Percentiles rank a stretch among this genome's conserved stretches.
Conservation (phyloP, 2,797 vertebrate species). For the Leptoclinus maculatus region DNA sequence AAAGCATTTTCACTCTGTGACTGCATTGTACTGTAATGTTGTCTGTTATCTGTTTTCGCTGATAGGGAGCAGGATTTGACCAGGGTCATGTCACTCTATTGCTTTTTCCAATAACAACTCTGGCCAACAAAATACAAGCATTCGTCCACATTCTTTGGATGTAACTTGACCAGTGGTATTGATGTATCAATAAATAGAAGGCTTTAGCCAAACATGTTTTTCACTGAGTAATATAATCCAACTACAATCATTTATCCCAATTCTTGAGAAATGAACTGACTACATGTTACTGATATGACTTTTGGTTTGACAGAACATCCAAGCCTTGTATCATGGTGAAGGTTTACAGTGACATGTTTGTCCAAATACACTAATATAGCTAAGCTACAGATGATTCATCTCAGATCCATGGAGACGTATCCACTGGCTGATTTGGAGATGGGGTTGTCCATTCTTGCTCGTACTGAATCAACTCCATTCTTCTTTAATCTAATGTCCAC, state of each 20-base stretch:
- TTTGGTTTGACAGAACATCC: slow-evolving; percentile 25
- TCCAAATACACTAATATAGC: slow-evolving; percentile 35
- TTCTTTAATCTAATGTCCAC: slow-evolving; percentile 15
- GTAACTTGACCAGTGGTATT: slow-evolving; percentile 4
- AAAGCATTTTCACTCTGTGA: slow-evolving; percentile 41
- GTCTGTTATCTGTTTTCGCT: slow-evolving; percentile 30
- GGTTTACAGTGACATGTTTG: slow-evolving; percentile 41
- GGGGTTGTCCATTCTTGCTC: not conserved
- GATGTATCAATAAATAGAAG: slow-evolving; percentile 27
- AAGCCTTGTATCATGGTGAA: slow-evolving; percentile 15
- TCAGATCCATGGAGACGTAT: slow-evolving; percentile 30
- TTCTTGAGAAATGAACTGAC: slow-evolving; percentile 26
- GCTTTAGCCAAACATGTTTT: slow-evolving; percentile 36
- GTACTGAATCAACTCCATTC: slow-evolving; percentile 17
- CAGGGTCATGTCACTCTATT: slow-evolving; percentile 8
- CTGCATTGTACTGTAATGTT: slow-evolving; percentile 13
- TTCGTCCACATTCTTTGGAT: slow-evolving; percentile 34
- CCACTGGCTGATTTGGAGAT: slow-evolving; percentile 34
- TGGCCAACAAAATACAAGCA: slow-evolving; percentile 35
- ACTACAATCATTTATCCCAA: slow-evolving; percentile 14
- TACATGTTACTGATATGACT: slow-evolving; percentile 22
- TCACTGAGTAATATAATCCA: slow-evolving; percentile 32
- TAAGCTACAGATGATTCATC: slow-evolving; percentile 38
- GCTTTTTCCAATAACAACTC: slow-evolving; percentile 40
- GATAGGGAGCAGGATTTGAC: slow-evolving; percentile 25